Evolutionary conservation across 2,888 invertebrate genomes (phyloP), one percentile per base, ranked within the genome.

Genomic region (Brachypalpus laphriformis): DNA sequence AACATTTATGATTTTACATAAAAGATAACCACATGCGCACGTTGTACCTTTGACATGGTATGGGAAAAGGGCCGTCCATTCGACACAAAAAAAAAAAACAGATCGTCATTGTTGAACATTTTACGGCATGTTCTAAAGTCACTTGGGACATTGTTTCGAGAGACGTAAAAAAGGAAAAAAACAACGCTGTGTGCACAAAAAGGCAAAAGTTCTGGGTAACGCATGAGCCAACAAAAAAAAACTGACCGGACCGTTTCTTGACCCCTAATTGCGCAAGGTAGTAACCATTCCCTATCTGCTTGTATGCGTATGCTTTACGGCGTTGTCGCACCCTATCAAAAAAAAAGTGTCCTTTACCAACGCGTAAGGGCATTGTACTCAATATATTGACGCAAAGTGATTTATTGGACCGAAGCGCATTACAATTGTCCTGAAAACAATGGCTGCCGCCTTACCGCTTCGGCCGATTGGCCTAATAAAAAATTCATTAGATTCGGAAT

Each of bases 401-500:
- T 85, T 85, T 85, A 85, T 85, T 85, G 85, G 85, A 61, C 71
- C 61, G 31, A 34, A 49, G 71, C 74, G 74, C 57, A 59, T 40
- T 76, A 71, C 75, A 76, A 71, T 76, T 80, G 57, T 75, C 34
- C 47, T 3, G 9, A 65, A 85, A 51, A 85, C 80, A 85, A 85
- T 78, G 83, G 68, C 68, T 25, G 28, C 49, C 66, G 74, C 42
- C 66, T n/a, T n/a, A n/a, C n/a, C n/a, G n/a, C n/a, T n/a, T n/a
- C n/a, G n/a, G n/a, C n/a, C n/a, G n/a, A n/a, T n/a, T n/a, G 74
- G 65, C 68, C 75, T 76, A 66, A 85, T 81, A 81, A 85, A 85
- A 85, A 85, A 85, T 85, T 85, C 85, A 85, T 85, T 85, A 85
- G 75, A 76, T 85, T 81, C 75, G 75, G 81, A 85, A 81, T 85